Conservation (phyloP, 2,113 vertebrate genomes). For the Oenanthe oenanthe region DNA sequence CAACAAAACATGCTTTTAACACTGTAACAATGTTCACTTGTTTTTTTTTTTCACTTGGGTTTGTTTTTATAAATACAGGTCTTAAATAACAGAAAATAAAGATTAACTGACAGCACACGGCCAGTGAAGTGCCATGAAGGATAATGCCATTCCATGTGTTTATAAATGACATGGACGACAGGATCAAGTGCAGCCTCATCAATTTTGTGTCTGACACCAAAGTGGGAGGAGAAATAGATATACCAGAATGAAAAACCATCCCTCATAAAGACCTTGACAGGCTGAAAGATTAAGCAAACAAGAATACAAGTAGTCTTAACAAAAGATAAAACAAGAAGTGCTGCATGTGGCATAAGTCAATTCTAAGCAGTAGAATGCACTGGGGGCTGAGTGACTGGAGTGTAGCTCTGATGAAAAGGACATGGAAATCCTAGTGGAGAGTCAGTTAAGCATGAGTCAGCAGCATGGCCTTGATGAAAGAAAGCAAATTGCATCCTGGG, state of each 20-base stretch:
- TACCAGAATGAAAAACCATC: neutral
- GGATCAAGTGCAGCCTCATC: accelerated
- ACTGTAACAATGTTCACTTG: neutral
- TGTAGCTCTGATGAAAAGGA: neutral
- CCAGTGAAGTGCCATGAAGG: neutral
- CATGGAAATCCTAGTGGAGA: neutral
- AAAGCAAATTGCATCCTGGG: neutral
- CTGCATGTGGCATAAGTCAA: neutral
- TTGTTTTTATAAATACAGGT: neutral
- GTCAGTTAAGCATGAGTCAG: neutral
- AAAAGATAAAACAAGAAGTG: neutral
- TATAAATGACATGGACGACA: neutral
- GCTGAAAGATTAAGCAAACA: neutral
- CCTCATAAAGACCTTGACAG: neutral
- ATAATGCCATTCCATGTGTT: neutral
- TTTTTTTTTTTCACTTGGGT: neutral
- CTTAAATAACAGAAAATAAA: neutral
- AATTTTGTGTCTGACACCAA: neutral
- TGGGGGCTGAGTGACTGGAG: neutral
- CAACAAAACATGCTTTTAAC: neutral
- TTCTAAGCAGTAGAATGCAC: neutral
- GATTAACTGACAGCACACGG: neutral
- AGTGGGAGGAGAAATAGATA: neutral
- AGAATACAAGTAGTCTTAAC: neutral
- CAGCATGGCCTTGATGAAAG: neutral